Evolutionary conservation across 2,888 invertebrate species (phyloP).

Genomic region (Phortica okadai): DNA sequence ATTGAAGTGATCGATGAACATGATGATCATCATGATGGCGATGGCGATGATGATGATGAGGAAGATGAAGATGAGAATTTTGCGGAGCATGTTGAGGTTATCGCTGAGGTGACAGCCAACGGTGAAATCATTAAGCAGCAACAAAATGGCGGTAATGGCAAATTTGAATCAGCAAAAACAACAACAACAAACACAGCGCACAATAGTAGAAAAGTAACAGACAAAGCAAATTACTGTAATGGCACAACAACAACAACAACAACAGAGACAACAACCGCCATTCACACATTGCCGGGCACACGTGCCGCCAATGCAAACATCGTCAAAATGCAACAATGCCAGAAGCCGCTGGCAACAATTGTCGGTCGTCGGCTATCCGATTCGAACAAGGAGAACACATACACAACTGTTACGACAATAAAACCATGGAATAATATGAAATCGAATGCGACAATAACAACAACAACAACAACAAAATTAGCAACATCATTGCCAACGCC

Average conservation of each 20-base stretch:
- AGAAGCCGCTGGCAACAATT: constrained; percentile 31
- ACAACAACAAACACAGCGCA: constrained; percentile 42
- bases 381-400: constrained; percentile 75
- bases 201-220: constrained; percentile 39
- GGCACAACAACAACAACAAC: constrained; percentile 36
- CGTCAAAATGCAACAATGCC: constrained; percentile 31
- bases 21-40: neutral
- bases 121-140: constrained; percentile 42
- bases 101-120: constrained; percentile 15
- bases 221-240: neutral
- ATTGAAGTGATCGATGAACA: no score
- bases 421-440: constrained; percentile 24
- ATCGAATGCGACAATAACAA: constrained; percentile 7
- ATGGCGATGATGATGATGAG: constrained; percentile 37
- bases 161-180: constrained; percentile 49
- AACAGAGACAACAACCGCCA: constrained; percentile 59
- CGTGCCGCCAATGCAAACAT: constrained; percentile 42
- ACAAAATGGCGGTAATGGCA: constrained; percentile 50
- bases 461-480: constrained; percentile 35
- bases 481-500: constrained; percentile 46
- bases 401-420: constrained; percentile 53
- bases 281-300: constrained; percentile 60
- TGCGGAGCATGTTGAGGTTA: constrained; percentile 33
- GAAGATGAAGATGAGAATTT: constrained; percentile 30
- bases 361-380: constrained; percentile 67